Conservation (phyloP, 2,888 invertebrate species). For the Tetramorium bicarinatum region DNA sequence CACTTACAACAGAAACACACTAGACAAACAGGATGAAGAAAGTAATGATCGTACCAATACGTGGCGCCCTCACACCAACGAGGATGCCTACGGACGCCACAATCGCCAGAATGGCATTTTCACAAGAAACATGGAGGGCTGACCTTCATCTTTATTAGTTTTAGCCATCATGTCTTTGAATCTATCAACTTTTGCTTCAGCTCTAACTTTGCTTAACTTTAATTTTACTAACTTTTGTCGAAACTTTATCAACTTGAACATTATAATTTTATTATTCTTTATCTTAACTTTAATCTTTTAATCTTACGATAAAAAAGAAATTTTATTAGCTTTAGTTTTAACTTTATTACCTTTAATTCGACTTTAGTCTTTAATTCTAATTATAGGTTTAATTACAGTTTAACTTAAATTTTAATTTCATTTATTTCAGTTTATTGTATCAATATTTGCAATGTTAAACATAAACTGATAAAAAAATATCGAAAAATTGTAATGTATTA, state of each 20-base stretch:
- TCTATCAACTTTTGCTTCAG: conserved; percentile 2
- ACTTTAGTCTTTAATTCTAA: neutral
- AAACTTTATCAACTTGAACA: conserved; percentile 3
- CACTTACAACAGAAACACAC: neutral
- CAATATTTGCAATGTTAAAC: neutral
- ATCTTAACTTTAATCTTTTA: neutral
- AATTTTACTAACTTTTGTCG: conserved; percentile 7
- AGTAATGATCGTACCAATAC: conserved; percentile 74
- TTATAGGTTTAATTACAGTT: neutral
- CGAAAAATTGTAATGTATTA: neutral
- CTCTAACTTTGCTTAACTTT: neutral
- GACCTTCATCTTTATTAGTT: neutral
- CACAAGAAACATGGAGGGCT: neutral
- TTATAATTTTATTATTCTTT: neutral
- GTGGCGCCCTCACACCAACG: conserved; percentile 83
- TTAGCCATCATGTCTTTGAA: neutral
- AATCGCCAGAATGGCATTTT: neutral
- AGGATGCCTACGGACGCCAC: conserved; percentile 60
- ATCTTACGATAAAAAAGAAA: neutral
- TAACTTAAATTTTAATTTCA: neutral
- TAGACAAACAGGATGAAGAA: conserved; percentile 62
- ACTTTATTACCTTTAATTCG: neutral
- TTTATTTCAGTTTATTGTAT: neutral
- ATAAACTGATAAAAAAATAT: neutral
- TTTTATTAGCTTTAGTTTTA: neutral